Percentiles rank a stretch among this genome's conserved stretches.
Evolutionary conservation across 2,113 vertebrate species (phyloP).

Genomic region (Vulpes vulpes): DNA sequence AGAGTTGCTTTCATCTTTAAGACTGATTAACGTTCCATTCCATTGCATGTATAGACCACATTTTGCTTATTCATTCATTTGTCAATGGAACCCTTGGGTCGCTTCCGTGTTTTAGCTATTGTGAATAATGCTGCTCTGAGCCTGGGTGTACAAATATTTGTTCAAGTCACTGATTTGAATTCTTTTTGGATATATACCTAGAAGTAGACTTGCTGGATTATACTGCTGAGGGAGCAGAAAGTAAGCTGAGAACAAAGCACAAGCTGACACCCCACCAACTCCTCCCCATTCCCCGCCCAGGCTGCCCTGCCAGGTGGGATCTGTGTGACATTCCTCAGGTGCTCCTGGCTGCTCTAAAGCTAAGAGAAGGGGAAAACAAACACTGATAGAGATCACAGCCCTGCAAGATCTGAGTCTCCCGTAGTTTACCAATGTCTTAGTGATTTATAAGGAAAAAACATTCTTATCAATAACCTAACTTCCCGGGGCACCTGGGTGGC

Average conservation of each 20-base stretch:
- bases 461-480: background rate
- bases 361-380: background rate
- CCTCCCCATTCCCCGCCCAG: background rate
- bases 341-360: background rate
- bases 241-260: background rate
- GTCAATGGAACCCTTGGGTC: background rate
- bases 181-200: background rate
- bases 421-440: background rate
- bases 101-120: background rate
- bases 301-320: background rate
- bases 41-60: background rate
- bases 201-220: background rate
- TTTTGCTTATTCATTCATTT: background rate
- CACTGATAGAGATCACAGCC: background rate
- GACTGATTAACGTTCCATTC: background rate
- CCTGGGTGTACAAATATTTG: background rate
- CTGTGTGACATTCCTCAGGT: background rate
- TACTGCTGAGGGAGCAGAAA: background rate
- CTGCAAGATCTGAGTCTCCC: background rate
- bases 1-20: background rate
- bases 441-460: background rate
- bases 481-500: background rate
- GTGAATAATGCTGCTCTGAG: constrained; percentile 14
- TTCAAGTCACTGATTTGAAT: background rate
- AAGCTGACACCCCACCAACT: background rate